Conservation (phyloP, 1,140 invertebrate genomes). For the Ips nitidus region DNA sequence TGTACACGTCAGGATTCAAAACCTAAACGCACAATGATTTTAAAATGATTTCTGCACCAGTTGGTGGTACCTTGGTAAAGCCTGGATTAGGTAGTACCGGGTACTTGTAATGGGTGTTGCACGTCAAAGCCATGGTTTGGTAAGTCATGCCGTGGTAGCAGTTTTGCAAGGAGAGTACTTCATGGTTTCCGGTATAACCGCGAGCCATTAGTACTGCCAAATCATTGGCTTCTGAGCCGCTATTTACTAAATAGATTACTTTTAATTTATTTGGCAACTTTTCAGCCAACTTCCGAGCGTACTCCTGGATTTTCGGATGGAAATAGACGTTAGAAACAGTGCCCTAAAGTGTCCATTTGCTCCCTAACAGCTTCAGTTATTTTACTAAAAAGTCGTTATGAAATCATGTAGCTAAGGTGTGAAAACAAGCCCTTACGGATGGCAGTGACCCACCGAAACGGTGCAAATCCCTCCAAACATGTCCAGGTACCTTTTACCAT, state of each 20-base stretch:
- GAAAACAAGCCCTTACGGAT: slow-evolving; percentile 82
- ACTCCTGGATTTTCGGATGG: slow-evolving; percentile 88
- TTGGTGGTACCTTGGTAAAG: slow-evolving; percentile 71
- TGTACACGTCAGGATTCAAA: slow-evolving; percentile 89
- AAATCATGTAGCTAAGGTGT: slow-evolving; percentile 2
- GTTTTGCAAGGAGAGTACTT: slow-evolving; percentile 85
- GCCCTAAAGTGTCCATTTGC: slow-evolving; percentile 84
- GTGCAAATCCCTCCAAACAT: slow-evolving; percentile 96
- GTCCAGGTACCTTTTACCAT: slow-evolving; percentile 87
- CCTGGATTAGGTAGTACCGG: slow-evolving; percentile 73
- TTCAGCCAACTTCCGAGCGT: slow-evolving; percentile 75
- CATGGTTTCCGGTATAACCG: slow-evolving; percentile 79
- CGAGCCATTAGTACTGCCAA: slow-evolving; percentile 86
- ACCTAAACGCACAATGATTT: too few relatives aligned
- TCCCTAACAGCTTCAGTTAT: slow-evolving; percentile 73
- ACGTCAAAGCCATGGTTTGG: slow-evolving; percentile 80
- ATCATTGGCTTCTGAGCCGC: slow-evolving; percentile 97
- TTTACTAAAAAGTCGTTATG: slow-evolving; percentile 57
- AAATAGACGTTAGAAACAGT: slow-evolving; percentile 91
- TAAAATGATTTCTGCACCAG: too few relatives aligned
- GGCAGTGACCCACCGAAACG: slow-evolving; percentile 95
- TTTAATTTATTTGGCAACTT: slow-evolving; percentile 87
- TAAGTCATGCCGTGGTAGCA: slow-evolving; percentile 89
- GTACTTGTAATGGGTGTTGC: slow-evolving; percentile 77
- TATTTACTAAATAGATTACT: slow-evolving; percentile 92